These are phyloP conservation scores for Anas flavirostris DNA, from an alignment of 2,797 vertebrate species.

Conservation along the genomic window DNA sequence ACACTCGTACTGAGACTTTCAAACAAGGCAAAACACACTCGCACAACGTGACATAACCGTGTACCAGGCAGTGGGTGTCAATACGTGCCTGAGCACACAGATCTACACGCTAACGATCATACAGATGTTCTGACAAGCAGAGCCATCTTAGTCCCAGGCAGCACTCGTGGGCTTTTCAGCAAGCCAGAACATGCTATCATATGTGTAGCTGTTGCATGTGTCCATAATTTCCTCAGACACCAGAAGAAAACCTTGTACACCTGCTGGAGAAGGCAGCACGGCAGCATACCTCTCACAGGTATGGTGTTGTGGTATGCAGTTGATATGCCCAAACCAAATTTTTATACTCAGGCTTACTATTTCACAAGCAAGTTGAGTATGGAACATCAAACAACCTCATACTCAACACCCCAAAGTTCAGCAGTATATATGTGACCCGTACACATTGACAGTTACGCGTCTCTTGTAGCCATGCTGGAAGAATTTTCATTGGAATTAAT, in stretches of 20 bases:
- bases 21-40: neutral
- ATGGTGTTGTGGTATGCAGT: neutral
- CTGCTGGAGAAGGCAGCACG: neutral
- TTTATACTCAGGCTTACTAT: neutral
- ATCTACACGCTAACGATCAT: neutral
- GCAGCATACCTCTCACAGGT: neutral
- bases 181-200: neutral
- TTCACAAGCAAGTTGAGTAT: neutral
- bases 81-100: neutral
- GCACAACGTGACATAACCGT: neutral
- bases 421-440: neutral
- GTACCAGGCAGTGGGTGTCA: neutral
- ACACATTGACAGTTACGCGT: neutral
- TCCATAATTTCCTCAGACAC: neutral
- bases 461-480: neutral
- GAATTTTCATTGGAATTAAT: neutral
- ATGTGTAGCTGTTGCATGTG: neutral
- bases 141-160: neutral
- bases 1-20: slow-evolving; percentile 32
- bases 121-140: neutral
- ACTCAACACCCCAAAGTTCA: neutral
- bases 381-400: neutral
- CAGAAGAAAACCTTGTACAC: neutral
- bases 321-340: neutral
- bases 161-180: neutral